Evolutionary conservation across 1,140 invertebrate species (phyloP), one percentile per base, ranked within the genome.

Genomic region (Episyrphus balteatus): DNA sequence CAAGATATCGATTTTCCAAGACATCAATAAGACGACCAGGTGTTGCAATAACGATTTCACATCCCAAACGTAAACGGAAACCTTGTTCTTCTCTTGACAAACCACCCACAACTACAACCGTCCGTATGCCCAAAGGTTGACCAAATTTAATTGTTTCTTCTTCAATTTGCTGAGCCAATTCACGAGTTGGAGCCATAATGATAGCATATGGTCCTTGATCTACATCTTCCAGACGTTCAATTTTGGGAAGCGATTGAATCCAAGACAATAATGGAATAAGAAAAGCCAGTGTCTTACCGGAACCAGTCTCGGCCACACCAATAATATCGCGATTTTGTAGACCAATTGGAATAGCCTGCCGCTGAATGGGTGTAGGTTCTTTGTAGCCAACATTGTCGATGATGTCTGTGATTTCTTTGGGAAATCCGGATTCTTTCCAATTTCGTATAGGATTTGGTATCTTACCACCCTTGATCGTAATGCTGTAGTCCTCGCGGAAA

Each of bases 41-140:
- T 1, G 97, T 99, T 19, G 96, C 97, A 66, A 99, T 99, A n/a
- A 99, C 95, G 65, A 99, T 98, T 85, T 99, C 96, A 71, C 96
- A 98, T 39, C 97, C 97, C 72, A 97, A 81, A 57, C 95, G 74
- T 14, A 99, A 72, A 56, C 92, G 83, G 62, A 99, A 97, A 49
- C 95, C 96, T 77, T 99, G 97, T 54, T 99, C 97, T 74, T 99
- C 97, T 56, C 94, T 77, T 0, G 92, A 97, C 1, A 98, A 71
- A 72, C 96, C 96, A 68, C 97, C 97, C 51, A 99, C 98, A 34
- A 99, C 91, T 8, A 98, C 92, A 0, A 99, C 95, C 26, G 94
- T 98, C 46, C 92, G 79, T 41, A 99, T 96, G 19, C 91, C 92
- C 9, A 99, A 73, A 5, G 88, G 87, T 54, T 89, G 81, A 18